phyloP scores from a whole-genome alignment of 2,797 vertebrate genomes.

The Pseudochirops corinnae region DNA sequence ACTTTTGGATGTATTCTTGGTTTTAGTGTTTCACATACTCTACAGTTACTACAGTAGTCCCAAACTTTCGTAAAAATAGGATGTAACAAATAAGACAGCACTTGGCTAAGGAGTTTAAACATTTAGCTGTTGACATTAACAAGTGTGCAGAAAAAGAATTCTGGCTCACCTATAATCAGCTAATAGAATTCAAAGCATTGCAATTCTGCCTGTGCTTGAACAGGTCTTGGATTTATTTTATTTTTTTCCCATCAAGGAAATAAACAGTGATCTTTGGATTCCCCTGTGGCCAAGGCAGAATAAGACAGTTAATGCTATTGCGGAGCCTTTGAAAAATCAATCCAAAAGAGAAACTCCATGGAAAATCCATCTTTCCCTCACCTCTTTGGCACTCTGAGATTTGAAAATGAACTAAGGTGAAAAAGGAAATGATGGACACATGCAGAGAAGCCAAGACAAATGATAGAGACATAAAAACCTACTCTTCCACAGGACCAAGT shows the following conservation, averaged over 20 bases:
- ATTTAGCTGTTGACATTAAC: constrained; percentile 44
- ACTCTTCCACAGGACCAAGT: constrained; percentile 57
- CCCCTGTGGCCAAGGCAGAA: constrained; percentile 59
- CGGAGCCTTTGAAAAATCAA: constrained; percentile 73
- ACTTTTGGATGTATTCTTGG: constrained; percentile 7
- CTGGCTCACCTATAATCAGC: constrained; percentile 43
- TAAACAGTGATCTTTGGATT: constrained; percentile 72
- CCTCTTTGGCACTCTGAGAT: constrained; percentile 45
- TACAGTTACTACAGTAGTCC: constrained; percentile 25
- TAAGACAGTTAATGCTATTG: constrained; percentile 64
- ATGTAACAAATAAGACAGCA: constrained; percentile 33
- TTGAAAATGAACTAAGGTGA: constrained; percentile 59
- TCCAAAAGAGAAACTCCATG: constrained; percentile 57
- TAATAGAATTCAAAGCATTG: constrained; percentile 51
- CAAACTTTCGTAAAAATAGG: constrained; percentile 21
- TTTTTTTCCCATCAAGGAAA: constrained; percentile 70
- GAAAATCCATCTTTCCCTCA: constrained; percentile 50
- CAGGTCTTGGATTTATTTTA: constrained; percentile 36
- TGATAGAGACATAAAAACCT: constrained; percentile 50
- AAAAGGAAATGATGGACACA: constrained; percentile 41
- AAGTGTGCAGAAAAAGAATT: constrained; percentile 42
- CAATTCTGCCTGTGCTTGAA: constrained; percentile 47
- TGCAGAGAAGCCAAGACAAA: constrained; percentile 57
- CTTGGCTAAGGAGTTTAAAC: constrained; percentile 31
- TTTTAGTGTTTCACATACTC: neutral